These are phyloP conservation scores for Eumerus sabulonum DNA, from an alignment of 2,888 invertebrate genomes.

Conservation along the genomic window DNA sequence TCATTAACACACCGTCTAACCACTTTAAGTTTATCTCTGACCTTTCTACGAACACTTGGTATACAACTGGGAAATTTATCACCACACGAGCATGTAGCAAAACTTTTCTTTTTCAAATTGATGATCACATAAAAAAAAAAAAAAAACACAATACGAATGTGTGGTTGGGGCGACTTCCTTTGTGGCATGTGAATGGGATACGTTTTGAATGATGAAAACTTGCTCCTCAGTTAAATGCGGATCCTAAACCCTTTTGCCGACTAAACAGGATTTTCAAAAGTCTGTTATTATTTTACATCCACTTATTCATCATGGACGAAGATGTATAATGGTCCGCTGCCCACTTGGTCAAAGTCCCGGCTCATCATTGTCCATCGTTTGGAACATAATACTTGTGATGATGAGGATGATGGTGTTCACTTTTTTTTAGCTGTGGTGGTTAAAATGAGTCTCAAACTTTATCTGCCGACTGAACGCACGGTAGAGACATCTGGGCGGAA, in stretches of 20 bases:
- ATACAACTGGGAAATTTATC: too few relatives aligned
- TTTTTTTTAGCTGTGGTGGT: conserved; percentile 11
- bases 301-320: conserved; percentile 13
- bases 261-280: conserved; percentile 10
- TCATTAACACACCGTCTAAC: too few relatives aligned
- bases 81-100: too few relatives aligned
- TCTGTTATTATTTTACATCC: conserved; percentile 21
- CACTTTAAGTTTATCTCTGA: too few relatives aligned
- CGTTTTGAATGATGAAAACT: conserved; percentile 5
- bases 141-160: too few relatives aligned
- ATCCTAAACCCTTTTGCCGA: conserved; percentile 1
- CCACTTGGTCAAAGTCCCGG: too few relatives aligned
- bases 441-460: conserved; percentile 36
- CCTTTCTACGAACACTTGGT: too few relatives aligned
- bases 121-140: too few relatives aligned
- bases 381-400: conserved; percentile 15
- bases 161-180: too few relatives aligned
- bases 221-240: conserved; percentile 9
- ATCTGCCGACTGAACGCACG: not conserved
- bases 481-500: too few relatives aligned
- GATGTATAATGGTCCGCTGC: not conserved
- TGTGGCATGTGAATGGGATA: too few relatives aligned
- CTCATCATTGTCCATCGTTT: conserved; percentile 8
- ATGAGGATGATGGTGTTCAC: conserved; percentile 38
- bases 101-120: too few relatives aligned